Conservation (phyloP, 2,113 vertebrate species). For the Labeo catla region DNA sequence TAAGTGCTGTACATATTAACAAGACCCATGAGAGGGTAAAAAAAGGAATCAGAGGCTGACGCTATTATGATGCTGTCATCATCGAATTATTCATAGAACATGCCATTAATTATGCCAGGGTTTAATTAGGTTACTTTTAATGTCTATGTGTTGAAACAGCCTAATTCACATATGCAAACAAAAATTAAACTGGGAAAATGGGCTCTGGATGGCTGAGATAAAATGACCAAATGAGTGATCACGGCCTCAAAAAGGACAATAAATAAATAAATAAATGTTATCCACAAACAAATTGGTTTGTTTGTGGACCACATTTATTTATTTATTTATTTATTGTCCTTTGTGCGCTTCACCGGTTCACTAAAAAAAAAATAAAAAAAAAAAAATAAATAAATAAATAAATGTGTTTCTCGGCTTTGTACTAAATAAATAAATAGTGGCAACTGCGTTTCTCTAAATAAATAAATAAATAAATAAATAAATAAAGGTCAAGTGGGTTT, state of each 20-base stretch:
- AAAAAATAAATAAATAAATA: no score
- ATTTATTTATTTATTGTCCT: no score
- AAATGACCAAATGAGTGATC: background rate
- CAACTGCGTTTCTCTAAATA: no score
- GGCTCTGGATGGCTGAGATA: background rate
- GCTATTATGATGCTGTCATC: conserved; percentile 64
- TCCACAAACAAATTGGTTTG: no score
- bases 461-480: no score
- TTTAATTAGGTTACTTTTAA: background rate
- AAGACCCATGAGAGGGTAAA: conserved; percentile 45
- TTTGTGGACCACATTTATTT: no score
- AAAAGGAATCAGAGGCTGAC: conserved; percentile 58
- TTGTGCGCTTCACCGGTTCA: no score
- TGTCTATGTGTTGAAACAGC: background rate
- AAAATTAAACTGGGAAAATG: background rate
- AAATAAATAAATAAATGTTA: background rate
- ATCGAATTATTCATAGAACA: conserved; percentile 62
- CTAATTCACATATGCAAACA: background rate
- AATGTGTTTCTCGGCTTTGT: no score
- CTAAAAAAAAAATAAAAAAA: no score
- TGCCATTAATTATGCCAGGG: conserved; percentile 61
- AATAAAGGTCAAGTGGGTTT: no score
- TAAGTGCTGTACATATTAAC: background rate
- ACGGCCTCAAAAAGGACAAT: background rate
- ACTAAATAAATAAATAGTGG: no score